Evolutionary conservation across 1,140 invertebrate genomes (phyloP).

Genomic region (Nilaparvata lugens): DNA sequence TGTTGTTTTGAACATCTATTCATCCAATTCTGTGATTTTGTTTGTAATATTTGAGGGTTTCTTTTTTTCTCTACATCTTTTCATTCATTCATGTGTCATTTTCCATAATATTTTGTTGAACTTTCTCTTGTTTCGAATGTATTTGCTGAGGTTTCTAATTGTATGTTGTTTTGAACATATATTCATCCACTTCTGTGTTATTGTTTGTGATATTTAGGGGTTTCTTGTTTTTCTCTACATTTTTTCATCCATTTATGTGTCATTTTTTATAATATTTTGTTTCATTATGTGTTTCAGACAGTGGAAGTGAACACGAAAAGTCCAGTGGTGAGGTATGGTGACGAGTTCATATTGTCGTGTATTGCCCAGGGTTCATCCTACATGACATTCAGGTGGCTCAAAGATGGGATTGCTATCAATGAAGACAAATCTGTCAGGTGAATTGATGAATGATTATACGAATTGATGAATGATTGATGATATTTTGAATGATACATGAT

Average conservation of each 20-base stretch:
- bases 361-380: slow-evolving; percentile 60
- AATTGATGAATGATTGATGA: too few relatives aligned
- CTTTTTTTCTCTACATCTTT: too few relatives aligned
- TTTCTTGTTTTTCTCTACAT: neutral
- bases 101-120: too few relatives aligned
- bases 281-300: slow-evolving; percentile 12
- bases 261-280: neutral
- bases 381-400: slow-evolving; percentile 67
- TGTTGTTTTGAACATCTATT: too few relatives aligned
- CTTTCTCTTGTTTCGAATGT: too few relatives aligned
- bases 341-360: slow-evolving; percentile 64
- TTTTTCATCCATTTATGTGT: neutral
- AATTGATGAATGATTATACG: neutral
- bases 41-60: too few relatives aligned
- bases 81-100: too few relatives aligned
- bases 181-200: too few relatives aligned
- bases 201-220: neutral
- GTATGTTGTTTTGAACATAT: too few relatives aligned
- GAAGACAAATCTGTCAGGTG: slow-evolving; percentile 50
- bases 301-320: slow-evolving; percentile 15
- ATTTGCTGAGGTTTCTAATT: too few relatives aligned
- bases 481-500: too few relatives aligned
- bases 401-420: slow-evolving; percentile 64
- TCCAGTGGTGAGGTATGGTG: slow-evolving; percentile 51
- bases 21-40: too few relatives aligned